phyloP scores from a whole-genome alignment of 2,113 vertebrate genomes.

The Mesocricetus auratus region DNA sequence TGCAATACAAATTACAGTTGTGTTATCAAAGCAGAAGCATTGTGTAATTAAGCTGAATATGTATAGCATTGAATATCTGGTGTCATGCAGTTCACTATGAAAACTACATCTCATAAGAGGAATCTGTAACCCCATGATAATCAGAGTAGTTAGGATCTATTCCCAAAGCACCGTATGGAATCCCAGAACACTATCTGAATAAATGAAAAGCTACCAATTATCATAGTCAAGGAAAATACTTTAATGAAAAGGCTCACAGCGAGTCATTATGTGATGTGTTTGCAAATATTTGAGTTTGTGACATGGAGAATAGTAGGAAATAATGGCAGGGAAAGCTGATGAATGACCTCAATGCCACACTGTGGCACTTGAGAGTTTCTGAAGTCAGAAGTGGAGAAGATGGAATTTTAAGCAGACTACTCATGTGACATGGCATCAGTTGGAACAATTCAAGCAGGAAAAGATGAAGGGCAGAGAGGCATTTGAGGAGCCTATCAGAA shows the following conservation, averaged over 20 bases:
- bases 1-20: not conserved
- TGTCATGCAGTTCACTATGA: not conserved
- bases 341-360: not conserved
- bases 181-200: not conserved
- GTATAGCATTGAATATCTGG: not conserved
- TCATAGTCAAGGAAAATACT: not conserved
- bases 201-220: conserved; percentile 2
- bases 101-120: not conserved
- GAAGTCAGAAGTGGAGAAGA: not conserved
- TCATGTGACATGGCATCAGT: not conserved
- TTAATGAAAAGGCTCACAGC: not conserved
- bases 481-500: not conserved
- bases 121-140: not conserved
- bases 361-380: not conserved
- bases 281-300: not conserved
- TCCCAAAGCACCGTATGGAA: not conserved
- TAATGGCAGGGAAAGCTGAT: not conserved
- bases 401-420: no score
- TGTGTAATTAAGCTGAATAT: not conserved
- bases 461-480: conserved; percentile 3
- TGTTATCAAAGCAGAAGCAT: not conserved
- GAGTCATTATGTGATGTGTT: not conserved
- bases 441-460: conserved; percentile 8
- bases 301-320: not conserved
- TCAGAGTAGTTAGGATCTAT: not conserved